A percentile compares a stretch with the other conserved stretches of the same genome.
Evolutionary conservation across 1,140 invertebrate species (phyloP).

Genomic region (Diuraphis noxia): DNA sequence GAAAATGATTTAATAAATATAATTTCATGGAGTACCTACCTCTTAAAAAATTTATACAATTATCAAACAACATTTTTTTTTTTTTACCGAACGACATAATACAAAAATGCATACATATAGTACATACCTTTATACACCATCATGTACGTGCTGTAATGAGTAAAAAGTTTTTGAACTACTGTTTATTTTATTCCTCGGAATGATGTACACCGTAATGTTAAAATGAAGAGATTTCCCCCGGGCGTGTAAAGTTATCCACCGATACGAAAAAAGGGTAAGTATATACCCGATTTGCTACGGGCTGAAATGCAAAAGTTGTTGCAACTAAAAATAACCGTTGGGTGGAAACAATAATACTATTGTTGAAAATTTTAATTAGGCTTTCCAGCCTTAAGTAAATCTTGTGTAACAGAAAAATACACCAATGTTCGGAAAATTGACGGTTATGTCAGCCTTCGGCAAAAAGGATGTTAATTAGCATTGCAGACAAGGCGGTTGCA

Average conservation of each 20-base stretch:
- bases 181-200: constrained; percentile 32
- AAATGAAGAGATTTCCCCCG: constrained; percentile 13
- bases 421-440: constrained; percentile 27
- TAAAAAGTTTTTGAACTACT: not conserved
- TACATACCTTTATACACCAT: not conserved
- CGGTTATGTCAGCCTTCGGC: constrained; percentile 31
- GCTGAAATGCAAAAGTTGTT: constrained; percentile 47
- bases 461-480: constrained; percentile 38
- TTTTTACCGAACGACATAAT: not conserved
- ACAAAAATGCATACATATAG: not conserved
- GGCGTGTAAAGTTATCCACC: constrained; percentile 37
- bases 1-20: not conserved
- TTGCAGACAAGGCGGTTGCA: not conserved
- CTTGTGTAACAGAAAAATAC: constrained; percentile 11
- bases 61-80: not conserved
- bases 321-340: constrained; percentile 28
- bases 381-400: constrained; percentile 4
- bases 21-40: not conserved
- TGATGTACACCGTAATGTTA: constrained; percentile 17
- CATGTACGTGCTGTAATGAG: not conserved
- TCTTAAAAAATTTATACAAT: not conserved
- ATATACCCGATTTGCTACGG: not conserved
- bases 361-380: constrained; percentile 51
- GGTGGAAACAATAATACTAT: constrained; percentile 44
- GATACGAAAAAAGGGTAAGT: constrained; percentile 47